Evolutionary conservation across 2,797 vertebrate species (phyloP).

Genomic region (Gobionotothen gibberifrons): DNA sequence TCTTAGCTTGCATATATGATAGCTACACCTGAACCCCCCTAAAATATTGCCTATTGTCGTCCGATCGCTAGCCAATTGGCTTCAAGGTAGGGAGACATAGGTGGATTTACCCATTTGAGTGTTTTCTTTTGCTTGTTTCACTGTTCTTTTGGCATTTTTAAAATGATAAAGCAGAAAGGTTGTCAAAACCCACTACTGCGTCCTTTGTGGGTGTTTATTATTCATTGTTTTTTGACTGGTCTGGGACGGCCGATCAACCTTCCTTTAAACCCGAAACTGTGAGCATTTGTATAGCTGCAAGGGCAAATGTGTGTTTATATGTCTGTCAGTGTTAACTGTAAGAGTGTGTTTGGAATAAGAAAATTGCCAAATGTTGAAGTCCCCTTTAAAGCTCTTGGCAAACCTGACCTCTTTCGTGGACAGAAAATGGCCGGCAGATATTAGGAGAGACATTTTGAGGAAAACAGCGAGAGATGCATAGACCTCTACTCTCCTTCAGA

Average conservation of each 20-base stretch:
- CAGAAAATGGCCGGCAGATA: conserved; percentile 22
- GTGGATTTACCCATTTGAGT: background rate
- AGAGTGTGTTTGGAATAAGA: background rate
- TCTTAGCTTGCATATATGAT: too few species aligned
- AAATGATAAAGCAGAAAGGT: background rate
- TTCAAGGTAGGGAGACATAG: too few species aligned
- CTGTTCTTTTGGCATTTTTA: conserved; percentile 12
- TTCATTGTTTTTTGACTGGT: conserved; percentile 8
- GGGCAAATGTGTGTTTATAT: background rate
- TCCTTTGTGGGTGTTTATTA: conserved; percentile 18
- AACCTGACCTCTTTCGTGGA: conserved; percentile 17
- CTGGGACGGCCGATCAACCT: conserved; percentile 12
- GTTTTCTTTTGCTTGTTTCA: background rate
- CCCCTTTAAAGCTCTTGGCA: conserved; percentile 14
- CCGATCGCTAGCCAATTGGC: too few species aligned
- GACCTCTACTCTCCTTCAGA: conserved; percentile 54
- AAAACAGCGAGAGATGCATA: conserved; percentile 23
- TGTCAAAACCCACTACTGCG: background rate
- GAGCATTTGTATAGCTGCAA: background rate
- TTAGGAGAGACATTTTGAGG: conserved; percentile 11
- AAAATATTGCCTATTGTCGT: too few species aligned
- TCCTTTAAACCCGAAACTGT: background rate
- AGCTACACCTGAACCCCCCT: too few species aligned
- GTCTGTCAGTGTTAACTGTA: background rate
- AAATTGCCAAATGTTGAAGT: conserved; percentile 25